A percentile compares a stretch with the other conserved stretches of the same genome.
phyloP scores from a whole-genome alignment of 2,113 vertebrate species.

The Melanerpes formicivorus region DNA sequence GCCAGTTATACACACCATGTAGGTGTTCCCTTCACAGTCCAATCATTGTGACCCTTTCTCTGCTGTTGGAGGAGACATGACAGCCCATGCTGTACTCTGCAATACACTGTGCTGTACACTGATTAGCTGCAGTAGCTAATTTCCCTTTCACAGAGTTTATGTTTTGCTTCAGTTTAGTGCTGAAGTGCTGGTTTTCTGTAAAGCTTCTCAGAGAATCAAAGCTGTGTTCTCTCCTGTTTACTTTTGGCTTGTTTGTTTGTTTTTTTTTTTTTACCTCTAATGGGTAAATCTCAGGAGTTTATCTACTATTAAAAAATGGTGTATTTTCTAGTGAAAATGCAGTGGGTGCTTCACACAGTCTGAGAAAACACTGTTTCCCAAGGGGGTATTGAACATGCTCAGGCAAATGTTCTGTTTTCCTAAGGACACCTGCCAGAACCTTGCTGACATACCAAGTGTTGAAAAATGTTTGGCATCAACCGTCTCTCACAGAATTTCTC shows the following conservation, averaged over 20 bases:
- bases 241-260: background rate
- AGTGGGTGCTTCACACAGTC: background rate
- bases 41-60: background rate
- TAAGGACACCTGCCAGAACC: conserved; percentile 62
- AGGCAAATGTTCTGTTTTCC: conserved; percentile 47
- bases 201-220: background rate
- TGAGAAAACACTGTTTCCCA: conserved; percentile 48
- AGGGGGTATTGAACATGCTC: conserved; percentile 44
- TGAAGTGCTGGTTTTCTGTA: background rate
- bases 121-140: background rate
- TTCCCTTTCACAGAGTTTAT: background rate
- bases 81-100: background rate
- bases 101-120: background rate
- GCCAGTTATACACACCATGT: rapidly evolving
- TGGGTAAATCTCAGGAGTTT: background rate
- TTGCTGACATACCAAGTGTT: conserved; percentile 32
- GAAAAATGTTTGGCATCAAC: conserved; percentile 57
- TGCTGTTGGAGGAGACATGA: background rate
- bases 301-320: background rate
- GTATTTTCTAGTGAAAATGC: conserved; percentile 4
- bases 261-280: background rate
- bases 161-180: rapidly evolving
- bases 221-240: background rate
- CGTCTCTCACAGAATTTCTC: background rate
- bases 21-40: background rate